These are phyloP conservation scores for Drosophila lutescens DNA, from an alignment of 2,888 invertebrate species.

Conservation along the genomic window DNA sequence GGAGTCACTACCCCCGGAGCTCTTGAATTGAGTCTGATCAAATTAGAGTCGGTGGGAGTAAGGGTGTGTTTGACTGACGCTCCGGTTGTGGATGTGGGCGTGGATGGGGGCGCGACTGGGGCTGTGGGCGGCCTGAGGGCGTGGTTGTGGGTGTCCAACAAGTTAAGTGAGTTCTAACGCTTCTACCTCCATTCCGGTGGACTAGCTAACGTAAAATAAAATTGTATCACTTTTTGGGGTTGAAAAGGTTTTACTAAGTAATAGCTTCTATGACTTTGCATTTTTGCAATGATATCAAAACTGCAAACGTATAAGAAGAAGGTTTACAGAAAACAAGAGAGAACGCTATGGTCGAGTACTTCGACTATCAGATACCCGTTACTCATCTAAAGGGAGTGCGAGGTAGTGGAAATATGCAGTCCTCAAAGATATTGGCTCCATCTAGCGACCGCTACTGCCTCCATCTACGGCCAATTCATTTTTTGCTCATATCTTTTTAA, in stretches of 20 bases:
- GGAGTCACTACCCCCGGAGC: conserved; percentile 39
- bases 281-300: too few species aligned
- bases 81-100: not conserved
- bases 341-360: too few species aligned
- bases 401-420: too few species aligned
- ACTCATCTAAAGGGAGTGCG: too few species aligned
- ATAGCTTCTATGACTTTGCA: not conserved
- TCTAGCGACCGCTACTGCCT: too few species aligned
- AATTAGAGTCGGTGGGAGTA: conserved; percentile 53
- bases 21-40: conserved; percentile 72
- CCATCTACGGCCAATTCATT: too few species aligned
- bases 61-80: conserved; percentile 46
- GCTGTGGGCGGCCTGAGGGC: conserved; percentile 4
- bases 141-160: conserved; percentile 30
- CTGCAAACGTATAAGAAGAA: too few species aligned
- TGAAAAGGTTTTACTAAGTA: not conserved
- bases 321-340: too few species aligned
- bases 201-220: not conserved
- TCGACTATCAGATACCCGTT: too few species aligned
- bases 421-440: too few species aligned
- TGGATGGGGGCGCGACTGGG: conserved; percentile 20
- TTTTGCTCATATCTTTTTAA: too few species aligned
- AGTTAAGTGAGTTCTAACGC: conserved; percentile 16
- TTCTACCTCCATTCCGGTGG: not conserved
- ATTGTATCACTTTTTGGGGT: not conserved